Evolutionary conservation across 2,113 vertebrate genomes (phyloP).

Genomic region (Lucifuga dentata): DNA sequence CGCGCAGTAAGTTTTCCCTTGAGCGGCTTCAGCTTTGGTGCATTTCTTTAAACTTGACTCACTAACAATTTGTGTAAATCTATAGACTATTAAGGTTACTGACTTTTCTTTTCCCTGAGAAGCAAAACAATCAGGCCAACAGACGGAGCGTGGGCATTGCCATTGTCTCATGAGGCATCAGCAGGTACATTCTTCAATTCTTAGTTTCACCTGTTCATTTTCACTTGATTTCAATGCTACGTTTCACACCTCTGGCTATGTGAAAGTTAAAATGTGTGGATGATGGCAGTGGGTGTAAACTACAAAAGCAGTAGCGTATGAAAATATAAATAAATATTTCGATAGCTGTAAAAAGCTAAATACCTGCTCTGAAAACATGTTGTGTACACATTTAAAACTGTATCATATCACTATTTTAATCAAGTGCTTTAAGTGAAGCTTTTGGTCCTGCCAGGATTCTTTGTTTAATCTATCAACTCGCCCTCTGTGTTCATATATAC

Average conservation of each 20-base stretch:
- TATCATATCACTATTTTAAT: too few species aligned
- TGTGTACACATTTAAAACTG: background rate
- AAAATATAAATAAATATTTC: background rate
- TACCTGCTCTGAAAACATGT: background rate
- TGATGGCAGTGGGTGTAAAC: background rate
- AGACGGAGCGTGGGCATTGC: too few species aligned
- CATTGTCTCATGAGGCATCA: too few species aligned
- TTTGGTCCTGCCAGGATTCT: too few species aligned
- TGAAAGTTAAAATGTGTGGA: background rate
- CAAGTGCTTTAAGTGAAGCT: too few species aligned
- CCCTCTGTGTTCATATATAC: too few species aligned
- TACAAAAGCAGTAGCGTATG: too few species aligned
- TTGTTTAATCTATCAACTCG: too few species aligned
- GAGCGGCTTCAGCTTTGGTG: background rate
- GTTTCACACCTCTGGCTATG: background rate
- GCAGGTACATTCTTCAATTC: background rate
- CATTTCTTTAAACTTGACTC: background rate
- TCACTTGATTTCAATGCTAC: background rate
- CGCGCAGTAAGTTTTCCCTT: background rate
- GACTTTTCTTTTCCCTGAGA: too few species aligned
- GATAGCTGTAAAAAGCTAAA: background rate
- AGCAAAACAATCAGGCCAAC: too few species aligned
- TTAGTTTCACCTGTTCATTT: background rate
- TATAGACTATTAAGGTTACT: background rate
- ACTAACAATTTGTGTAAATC: background rate